Percentiles rank a stretch among this genome's conserved stretches.
Evolutionary conservation across 1,140 invertebrate genomes (phyloP).

Genomic region (Trichogramma pretiosum): DNA sequence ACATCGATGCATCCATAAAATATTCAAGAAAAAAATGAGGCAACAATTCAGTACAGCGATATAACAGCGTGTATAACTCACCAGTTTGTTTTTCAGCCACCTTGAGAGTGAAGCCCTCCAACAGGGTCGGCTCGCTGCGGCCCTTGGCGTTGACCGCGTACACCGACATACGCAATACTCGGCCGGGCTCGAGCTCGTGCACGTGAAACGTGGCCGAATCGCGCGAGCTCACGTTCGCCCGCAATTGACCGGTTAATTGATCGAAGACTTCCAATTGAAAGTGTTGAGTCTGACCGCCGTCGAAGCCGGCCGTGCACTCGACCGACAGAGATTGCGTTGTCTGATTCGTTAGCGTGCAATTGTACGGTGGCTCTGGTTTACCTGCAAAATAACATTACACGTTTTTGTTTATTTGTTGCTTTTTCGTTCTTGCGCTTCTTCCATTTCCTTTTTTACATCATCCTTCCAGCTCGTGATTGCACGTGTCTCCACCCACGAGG

Average conservation of each 20-base stretch:
- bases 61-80: too few species aligned
- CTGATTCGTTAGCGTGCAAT: slow-evolving; percentile 71
- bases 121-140: slow-evolving; percentile 65
- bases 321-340: slow-evolving; percentile 70
- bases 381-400: slow-evolving; percentile 46
- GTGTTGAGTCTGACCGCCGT: slow-evolving; percentile 64
- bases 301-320: slow-evolving; percentile 68
- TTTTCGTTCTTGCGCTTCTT: not conserved
- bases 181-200: slow-evolving; percentile 59
- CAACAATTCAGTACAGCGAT: too few species aligned
- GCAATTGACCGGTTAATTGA: slow-evolving; percentile 52
- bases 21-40: too few species aligned
- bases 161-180: slow-evolving; percentile 58
- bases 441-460: not conserved
- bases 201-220: slow-evolving; percentile 59
- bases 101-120: slow-evolving; percentile 75
- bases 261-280: slow-evolving; percentile 69
- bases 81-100: slow-evolving; percentile 72
- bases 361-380: slow-evolving; percentile 70
- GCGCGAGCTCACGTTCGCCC: slow-evolving; percentile 59
- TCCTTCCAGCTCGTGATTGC: too few species aligned
- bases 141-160: slow-evolving; percentile 81
- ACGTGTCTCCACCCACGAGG: too few species aligned
- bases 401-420: not conserved
- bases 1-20: too few species aligned